These are phyloP conservation scores for Sebastiscus albofasciatus DNA, from an alignment of 2,797 vertebrate genomes.

Conservation along the genomic window DNA sequence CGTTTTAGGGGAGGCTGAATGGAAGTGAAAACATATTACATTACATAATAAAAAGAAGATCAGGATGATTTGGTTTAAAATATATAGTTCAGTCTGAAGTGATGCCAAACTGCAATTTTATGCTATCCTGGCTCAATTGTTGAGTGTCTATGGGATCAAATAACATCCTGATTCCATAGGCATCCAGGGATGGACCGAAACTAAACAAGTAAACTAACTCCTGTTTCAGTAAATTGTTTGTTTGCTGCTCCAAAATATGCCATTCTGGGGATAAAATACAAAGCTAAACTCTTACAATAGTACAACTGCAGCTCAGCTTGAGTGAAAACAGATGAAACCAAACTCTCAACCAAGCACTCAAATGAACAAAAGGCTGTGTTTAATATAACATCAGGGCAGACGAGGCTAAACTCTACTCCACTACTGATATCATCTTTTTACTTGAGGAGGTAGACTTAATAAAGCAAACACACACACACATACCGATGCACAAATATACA, in stretches of 20 bases:
- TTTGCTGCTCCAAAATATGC: neutral
- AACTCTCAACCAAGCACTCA: neutral
- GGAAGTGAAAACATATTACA: neutral
- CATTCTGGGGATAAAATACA: neutral
- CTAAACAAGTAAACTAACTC: too few relatives aligned
- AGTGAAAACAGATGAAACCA: conserved; percentile 2
- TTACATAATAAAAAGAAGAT: neutral
- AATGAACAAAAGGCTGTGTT: neutral
- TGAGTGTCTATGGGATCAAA: too few relatives aligned
- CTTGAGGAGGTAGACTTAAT: neutral
- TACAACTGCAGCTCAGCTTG: neutral
- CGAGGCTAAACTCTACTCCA: neutral
- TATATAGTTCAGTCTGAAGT: neutral
- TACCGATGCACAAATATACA: neutral
- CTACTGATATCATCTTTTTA: neutral
- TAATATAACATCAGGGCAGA: neutral
- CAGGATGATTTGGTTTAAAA: neutral
- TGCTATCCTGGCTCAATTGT: accelerated
- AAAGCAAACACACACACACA: neutral
- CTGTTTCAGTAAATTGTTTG: neutral
- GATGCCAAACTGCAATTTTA: accelerated
- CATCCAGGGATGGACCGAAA: too few relatives aligned
- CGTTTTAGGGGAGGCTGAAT: neutral
- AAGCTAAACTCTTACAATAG: neutral
- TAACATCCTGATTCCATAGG: too few relatives aligned